Conservation (phyloP, 1,140 invertebrate genomes). For the Saxidomus purpurata region DNA sequence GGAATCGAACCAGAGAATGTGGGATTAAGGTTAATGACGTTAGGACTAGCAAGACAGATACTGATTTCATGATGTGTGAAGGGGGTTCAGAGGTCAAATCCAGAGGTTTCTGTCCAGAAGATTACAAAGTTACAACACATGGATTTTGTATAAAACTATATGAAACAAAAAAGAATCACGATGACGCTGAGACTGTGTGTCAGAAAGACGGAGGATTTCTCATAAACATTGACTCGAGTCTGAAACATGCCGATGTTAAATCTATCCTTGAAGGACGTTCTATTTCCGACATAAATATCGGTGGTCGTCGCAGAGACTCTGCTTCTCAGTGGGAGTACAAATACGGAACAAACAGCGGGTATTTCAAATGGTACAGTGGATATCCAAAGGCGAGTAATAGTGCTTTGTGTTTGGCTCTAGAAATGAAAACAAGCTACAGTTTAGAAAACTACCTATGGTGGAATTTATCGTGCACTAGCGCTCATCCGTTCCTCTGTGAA, state of each 20-base stretch:
- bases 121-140: background rate
- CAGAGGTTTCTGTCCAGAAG: background rate
- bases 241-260: background rate
- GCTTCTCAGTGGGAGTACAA: background rate
- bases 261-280: background rate
- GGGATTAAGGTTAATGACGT: background rate
- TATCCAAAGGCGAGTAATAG: background rate
- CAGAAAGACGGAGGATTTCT: background rate
- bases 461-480: background rate
- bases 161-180: background rate
- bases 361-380: background rate
- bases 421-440: too few species aligned
- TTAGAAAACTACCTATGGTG: background rate
- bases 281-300: background rate
- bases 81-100: background rate
- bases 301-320: background rate
- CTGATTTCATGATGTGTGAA: background rate
- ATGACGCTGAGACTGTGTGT: background rate
- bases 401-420: background rate
- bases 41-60: background rate
- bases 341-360: background rate
- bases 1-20: background rate
- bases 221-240: background rate
- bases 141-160: conserved; percentile 21
- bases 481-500: background rate